Base-by-base conservation (phyloP, 2,888 invertebrate genomes). In the Litoditis marina region DNA sequence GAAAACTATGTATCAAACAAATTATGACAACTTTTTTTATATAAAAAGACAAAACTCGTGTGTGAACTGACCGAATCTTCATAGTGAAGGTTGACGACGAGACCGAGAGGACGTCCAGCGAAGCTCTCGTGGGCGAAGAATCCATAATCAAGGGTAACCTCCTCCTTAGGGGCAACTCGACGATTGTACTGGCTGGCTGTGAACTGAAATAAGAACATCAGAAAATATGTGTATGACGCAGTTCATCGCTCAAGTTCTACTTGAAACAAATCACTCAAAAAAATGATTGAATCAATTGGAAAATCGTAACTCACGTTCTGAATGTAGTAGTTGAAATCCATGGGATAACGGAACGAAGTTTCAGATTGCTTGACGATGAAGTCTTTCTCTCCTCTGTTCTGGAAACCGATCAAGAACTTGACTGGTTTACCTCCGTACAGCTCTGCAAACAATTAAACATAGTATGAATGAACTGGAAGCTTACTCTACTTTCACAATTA, bases 311-410 rank as follows among this genome's bases (percentile, higher is more conserved):
- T 78, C 77, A 87, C 86, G 86, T 98, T 99, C 86, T 96, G 95
- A 75, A 99, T 94, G 86, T 91, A 92, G 86, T 92, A 98, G 76
- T 90, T 92, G 86, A 92, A 98, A 85, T 98, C 96, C 90, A 94
- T 92, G 8, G 96, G 95, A 84, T 96, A 98, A 77, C 95, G 90
- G 89, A 99, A 95, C 0, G 96, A 95, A 0, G 95, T 94, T 81
- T 96, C 96, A 83, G 96, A 88, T 6, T 90, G 89, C 83, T 98
- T 94, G 27, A 99, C 88, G 28, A 90, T 85, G 82, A 95, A 94
- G 76, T 94, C 92, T 76, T 90, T 89, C 64, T 89, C 88, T 52
- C 95, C 98, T 83, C 92, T 92, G 87, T 98, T 98, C 59, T 89
- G 88, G 86, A 99, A 95, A 27, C 96, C 95, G 68, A 99, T 92